Base-by-base conservation (phyloP, 2,888 invertebrate species). In the Brachyopa scutellaris region DNA sequence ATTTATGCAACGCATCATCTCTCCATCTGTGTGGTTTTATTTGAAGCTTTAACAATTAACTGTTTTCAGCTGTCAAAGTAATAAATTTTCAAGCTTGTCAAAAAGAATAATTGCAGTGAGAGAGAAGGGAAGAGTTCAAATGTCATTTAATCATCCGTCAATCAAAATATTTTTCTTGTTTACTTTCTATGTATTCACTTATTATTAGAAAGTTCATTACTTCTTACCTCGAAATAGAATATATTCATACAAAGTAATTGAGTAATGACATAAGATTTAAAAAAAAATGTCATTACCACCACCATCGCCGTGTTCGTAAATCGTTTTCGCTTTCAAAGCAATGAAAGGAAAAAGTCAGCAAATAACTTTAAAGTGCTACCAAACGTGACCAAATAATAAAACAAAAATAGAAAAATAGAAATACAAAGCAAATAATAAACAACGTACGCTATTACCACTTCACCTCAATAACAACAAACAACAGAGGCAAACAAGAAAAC, bases 391-490 rank as follows among this genome's bases (percentile, higher is more conserved):
- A 55, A 76, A 62, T 55, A 59, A 77, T 9, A 49, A 33, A 69
- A 15, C 8, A 29, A 38, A 76, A 61, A 47, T 19, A 26, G 42
- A 55, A 26, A 38, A 38, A 64, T 19, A 19, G 26, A 69, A 55
- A 57, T 3, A 33, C 6, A 42, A 73, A 67, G 53, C 26, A 67
- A 73, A 73, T 64, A 78, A 55, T 53, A 69, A 69, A 62, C 62
- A 80, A 80, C 57, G 26, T 49, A 62, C 42, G 62, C 62, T 55
- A 76, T 76, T 76, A 64, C 64, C 80, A 80, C 80, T 80, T 70
- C 64, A 76, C 76, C 76, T 80, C 45, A 69, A 80, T 69, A 74
- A 57, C 62, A 69, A 62, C 62, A 78, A 72, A 78, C 72, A 80
- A 61, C n/a, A n/a, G n/a, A n/a, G n/a, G 19, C 15, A 42, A 29